Evolutionary conservation across 1,140 invertebrate genomes (phyloP), one percentile per base, ranked within the genome.

Genomic region (Thalassaphorura encarpata): DNA sequence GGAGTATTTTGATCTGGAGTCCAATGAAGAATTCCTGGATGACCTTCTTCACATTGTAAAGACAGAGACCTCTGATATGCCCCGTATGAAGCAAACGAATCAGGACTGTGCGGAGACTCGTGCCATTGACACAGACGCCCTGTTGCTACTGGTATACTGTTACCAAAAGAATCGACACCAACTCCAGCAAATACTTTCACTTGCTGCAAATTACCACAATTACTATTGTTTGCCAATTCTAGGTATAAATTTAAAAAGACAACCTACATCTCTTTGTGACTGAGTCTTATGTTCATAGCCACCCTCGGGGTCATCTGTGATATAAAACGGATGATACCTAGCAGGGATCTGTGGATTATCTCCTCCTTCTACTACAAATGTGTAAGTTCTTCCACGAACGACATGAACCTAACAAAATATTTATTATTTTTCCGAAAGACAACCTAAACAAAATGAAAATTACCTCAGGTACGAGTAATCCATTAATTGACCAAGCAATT

Each of bases 401-500:
- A 54, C 6, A 21, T 53, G 42, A 16, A 43, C 51, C 36, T 53
- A 16, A 33, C 3, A n/a, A n/a, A n/a, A n/a, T n/a, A n/a, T n/a
- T n/a, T n/a, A n/a, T n/a, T n/a, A n/a, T n/a, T n/a, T n/a, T n/a
- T n/a, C n/a, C n/a, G n/a, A n/a, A n/a, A n/a, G n/a, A n/a, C n/a
- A n/a, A n/a, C n/a, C n/a, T n/a, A n/a, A n/a, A n/a, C n/a, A n/a
- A n/a, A n/a, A n/a, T n/a, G 21, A 18, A 8, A 13, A 33, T 42
- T 62, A 62, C 60, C 60, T 92, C 91, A 0, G 92, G 91, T 56
- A 94, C 89, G 6, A 97, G 73, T 1, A 95, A 76, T 0, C 93
- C 93, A 70, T 97, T 96, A 63, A 97, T 92, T 73, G 90, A 93
- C 90, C 90, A 96, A 0, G 87, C 83, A 29, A 94, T 85, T 39